phyloP scores from a whole-genome alignment of 2,113 vertebrate genomes.

The Lutjanus erythropterus region DNA sequence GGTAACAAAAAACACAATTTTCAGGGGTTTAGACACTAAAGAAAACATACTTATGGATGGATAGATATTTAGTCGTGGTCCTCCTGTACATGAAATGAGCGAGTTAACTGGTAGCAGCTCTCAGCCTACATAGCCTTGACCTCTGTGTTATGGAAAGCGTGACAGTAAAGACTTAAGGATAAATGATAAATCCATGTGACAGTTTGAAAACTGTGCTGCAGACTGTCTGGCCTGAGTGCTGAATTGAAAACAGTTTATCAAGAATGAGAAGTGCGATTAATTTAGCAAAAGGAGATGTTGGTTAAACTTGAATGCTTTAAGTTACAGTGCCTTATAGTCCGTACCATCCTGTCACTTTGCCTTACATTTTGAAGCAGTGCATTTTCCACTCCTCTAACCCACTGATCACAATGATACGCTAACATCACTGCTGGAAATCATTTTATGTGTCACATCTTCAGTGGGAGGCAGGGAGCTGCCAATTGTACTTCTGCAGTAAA shows the following conservation, averaged over 20 bases:
- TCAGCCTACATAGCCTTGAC: too few relatives aligned
- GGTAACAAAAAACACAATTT: too few relatives aligned
- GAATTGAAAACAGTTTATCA: not conserved
- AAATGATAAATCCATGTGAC: too few relatives aligned
- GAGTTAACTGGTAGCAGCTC: too few relatives aligned
- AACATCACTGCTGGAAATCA: constrained; percentile 19
- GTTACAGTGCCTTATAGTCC: not conserved
- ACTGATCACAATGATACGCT: not conserved
- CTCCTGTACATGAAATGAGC: too few relatives aligned
- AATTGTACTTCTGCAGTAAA: constrained; percentile 35
- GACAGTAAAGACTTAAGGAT: too few relatives aligned
- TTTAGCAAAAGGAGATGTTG: not conserved
- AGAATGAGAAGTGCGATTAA: not conserved
- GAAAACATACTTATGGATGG: too few relatives aligned
- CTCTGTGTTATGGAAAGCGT: too few relatives aligned
- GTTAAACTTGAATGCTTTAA: not conserved
- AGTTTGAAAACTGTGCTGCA: not conserved
- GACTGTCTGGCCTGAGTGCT: not conserved
- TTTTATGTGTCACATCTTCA: constrained; percentile 38
- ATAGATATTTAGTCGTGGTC: too few relatives aligned
- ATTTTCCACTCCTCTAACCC: not conserved
- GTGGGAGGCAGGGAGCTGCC: constrained; percentile 18
- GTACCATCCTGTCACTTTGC: constrained; percentile 1
- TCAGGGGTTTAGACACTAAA: too few relatives aligned
- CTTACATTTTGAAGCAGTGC: not conserved